These are phyloP conservation scores for Drosophila ironensis DNA, from an alignment of 1,140 invertebrate species.

Conservation along the genomic window DNA sequence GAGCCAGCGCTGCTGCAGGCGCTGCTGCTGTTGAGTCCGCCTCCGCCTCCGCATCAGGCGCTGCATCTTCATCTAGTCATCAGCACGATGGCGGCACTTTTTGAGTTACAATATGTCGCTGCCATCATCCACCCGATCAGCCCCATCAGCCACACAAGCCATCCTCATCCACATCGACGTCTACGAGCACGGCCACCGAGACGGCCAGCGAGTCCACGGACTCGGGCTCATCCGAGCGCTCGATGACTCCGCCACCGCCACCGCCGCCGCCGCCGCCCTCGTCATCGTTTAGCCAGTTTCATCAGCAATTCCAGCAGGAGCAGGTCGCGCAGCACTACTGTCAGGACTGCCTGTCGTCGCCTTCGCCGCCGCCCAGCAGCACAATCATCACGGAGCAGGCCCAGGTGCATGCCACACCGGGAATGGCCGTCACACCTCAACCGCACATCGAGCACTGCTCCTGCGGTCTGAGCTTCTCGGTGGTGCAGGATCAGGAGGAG, in stretches of 20 bases:
- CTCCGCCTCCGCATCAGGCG: slow-evolving; percentile 13
- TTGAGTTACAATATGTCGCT: slow-evolving; percentile 82
- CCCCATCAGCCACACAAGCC: slow-evolving; percentile 76
- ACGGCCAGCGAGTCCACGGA: slow-evolving; percentile 54
- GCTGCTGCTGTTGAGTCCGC: slow-evolving; percentile 35
- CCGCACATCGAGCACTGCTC: slow-evolving; percentile 75
- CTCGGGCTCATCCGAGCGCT: slow-evolving; percentile 46
- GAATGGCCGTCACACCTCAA: slow-evolving; percentile 10
- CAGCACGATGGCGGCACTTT: slow-evolving; percentile 80
- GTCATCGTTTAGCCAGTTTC: slow-evolving; percentile 26
- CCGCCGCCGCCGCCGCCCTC: slow-evolving; percentile 36
- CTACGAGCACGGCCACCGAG: slow-evolving; percentile 44
- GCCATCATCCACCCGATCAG: slow-evolving; percentile 78
- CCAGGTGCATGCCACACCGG: slow-evolving; percentile 61
- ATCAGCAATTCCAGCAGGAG: slow-evolving; percentile 15
- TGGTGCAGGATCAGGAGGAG: slow-evolving; percentile 37
- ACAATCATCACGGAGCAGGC: slow-evolving; percentile 74
- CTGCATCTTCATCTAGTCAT: slow-evolving; percentile 52
- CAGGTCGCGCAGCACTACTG: slow-evolving; percentile 45
- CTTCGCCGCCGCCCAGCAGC: slow-evolving; percentile 53
- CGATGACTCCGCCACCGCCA: slow-evolving; percentile 48
- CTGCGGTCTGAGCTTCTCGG: slow-evolving; percentile 69
- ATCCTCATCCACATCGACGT: slow-evolving; percentile 69
- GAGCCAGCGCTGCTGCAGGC: slow-evolving; percentile 8
- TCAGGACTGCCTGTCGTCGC: slow-evolving; percentile 68